Evolutionary conservation across 2,888 invertebrate species (phyloP).

Genomic region (Lasioglossum pauxillum): DNA sequence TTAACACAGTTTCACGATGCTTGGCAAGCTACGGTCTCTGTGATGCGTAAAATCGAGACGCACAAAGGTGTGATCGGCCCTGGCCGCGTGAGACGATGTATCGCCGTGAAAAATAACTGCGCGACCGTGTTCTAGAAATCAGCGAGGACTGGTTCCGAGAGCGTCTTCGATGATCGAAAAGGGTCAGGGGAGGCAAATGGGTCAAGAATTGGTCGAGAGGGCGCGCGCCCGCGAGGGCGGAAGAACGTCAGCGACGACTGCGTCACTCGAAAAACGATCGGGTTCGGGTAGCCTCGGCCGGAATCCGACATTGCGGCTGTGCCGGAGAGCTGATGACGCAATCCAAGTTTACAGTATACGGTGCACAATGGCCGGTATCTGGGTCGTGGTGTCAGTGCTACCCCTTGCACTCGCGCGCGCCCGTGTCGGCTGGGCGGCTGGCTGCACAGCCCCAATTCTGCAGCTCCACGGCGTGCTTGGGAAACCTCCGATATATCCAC

Average conservation of each 20-base stretch:
- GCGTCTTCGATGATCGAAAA: conserved; percentile 14
- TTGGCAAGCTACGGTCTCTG: neutral
- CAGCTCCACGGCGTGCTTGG: conserved; percentile 59
- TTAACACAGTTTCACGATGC: neutral
- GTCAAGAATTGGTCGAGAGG: conserved; percentile 46
- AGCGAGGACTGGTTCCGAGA: neutral
- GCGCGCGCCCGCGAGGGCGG: conserved; percentile 9
- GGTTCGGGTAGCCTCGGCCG: conserved; percentile 51
- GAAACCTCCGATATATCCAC: conserved; percentile 68
- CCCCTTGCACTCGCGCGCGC: conserved; percentile 58
- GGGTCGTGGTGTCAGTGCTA: conserved; percentile 81
- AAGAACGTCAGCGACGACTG: conserved; percentile 54
- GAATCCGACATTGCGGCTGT: conserved; percentile 70
- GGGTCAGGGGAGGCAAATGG: conserved; percentile 21
- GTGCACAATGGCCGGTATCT: conserved; percentile 81
- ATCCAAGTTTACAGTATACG: conserved; percentile 74
- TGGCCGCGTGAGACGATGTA: neutral
- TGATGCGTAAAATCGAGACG: neutral
- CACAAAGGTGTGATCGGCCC: neutral
- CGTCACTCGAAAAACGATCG: conserved; percentile 56
- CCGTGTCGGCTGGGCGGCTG: conserved; percentile 17
- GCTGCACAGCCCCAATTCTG: conserved; percentile 68
- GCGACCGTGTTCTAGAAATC: neutral
- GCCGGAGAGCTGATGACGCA: conserved; percentile 76
- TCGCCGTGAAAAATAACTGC: neutral